A percentile compares a stretch with the other conserved stretches of the same genome.
Conservation (phyloP, 2,113 vertebrate species). For the Odontesthes bonariensis region DNA sequence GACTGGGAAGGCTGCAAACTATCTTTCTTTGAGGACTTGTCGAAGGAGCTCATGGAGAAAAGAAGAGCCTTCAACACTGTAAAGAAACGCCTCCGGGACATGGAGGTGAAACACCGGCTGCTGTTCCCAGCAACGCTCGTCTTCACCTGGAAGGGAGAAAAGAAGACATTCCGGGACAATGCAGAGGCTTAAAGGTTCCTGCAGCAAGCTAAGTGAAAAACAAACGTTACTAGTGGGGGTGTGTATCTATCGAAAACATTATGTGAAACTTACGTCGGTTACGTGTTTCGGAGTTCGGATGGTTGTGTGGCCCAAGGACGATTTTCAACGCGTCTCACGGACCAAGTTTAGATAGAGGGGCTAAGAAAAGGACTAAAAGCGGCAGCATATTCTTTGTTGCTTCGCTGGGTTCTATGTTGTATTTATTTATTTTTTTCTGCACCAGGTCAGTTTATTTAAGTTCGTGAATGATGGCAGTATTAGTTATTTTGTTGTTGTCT, state of each 20-base stretch:
- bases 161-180: not conserved
- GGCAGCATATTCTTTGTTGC: not conserved
- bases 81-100: not conserved
- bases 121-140: not conserved
- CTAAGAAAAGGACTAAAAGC: constrained; percentile 6
- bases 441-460: not conserved
- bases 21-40: not conserved
- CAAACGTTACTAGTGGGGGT: not conserved
- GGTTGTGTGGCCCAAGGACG: not conserved
- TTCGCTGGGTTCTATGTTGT: not conserved
- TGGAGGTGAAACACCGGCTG: not conserved
- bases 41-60: constrained; percentile 2
- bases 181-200: not conserved
- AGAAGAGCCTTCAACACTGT: not conserved
- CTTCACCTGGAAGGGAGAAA: constrained; percentile 10
- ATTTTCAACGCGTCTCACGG: not conserved
- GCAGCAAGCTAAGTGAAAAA: not conserved
- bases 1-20: constrained; percentile 8
- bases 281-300: not conserved
- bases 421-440: not conserved
- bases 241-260: not conserved
- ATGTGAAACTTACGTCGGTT: not conserved
- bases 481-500: not conserved
- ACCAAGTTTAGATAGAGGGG: not conserved
- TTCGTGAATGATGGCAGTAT: not conserved